A percentile compares a stretch with the other conserved stretches of the same genome.
phyloP scores from a whole-genome alignment of 2,888 invertebrate genomes.

The Diabrotica balteata region DNA sequence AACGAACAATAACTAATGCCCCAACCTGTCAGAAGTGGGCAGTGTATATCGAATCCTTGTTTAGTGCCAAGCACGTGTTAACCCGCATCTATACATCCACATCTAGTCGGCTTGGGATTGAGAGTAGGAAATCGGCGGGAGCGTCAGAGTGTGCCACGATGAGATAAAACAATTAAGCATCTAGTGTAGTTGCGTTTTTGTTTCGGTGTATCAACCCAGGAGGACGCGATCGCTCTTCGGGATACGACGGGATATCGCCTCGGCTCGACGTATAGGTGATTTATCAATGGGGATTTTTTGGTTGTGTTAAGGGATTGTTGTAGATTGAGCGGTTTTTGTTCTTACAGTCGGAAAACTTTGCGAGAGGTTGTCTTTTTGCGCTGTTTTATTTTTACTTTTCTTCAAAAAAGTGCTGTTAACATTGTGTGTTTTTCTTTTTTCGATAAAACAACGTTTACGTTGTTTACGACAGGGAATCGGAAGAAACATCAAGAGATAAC shows the following conservation, averaged over 20 bases:
- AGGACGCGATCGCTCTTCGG: slow-evolving; percentile 20
- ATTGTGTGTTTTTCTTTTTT: slow-evolving; percentile 2
- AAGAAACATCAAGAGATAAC: neutral
- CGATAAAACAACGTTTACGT: neutral
- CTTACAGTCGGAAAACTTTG: slow-evolving; percentile 12
- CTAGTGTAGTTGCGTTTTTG: slow-evolving; percentile 25
- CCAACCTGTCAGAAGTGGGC: slow-evolving; percentile 9
- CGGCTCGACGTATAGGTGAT: slow-evolving; percentile 18
- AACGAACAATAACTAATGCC: too few relatives aligned
- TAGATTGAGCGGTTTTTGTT: slow-evolving; percentile 27
- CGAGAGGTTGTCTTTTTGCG: slow-evolving; percentile 5
- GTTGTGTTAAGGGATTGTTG: slow-evolving; percentile 24
- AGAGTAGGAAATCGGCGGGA: slow-evolving; percentile 13
- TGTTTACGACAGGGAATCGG: neutral
- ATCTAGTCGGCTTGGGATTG: slow-evolving; percentile 11
- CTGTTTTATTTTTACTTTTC: slow-evolving; percentile 7
- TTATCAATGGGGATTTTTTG: slow-evolving; percentile 28
- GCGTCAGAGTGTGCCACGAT: slow-evolving; percentile 14
- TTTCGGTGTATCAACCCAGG: slow-evolving; percentile 12
- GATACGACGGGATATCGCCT: slow-evolving; percentile 14
- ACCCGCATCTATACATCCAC: slow-evolving; percentile 21
- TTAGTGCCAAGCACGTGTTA: slow-evolving; percentile 21
- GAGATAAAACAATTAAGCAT: slow-evolving; percentile 26
- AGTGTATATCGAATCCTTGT: slow-evolving; percentile 12
- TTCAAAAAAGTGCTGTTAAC: slow-evolving; percentile 7